Conservation (phyloP, 2,113 vertebrate species). For the Crotalus horridus region DNA sequence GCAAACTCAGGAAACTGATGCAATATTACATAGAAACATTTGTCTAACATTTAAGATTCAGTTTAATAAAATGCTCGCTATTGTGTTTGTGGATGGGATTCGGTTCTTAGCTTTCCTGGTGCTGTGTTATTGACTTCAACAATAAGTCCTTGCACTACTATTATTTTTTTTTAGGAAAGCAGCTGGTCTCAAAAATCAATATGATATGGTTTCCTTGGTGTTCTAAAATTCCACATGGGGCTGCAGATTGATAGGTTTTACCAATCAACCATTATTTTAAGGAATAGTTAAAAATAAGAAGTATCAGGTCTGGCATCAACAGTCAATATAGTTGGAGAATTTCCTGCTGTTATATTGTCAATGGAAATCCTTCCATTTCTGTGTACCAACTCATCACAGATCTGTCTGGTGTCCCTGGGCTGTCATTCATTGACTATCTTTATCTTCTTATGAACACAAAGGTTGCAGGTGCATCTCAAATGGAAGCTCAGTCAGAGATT, state of each 20-base stretch:
- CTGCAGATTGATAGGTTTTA: background rate
- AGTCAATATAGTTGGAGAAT: background rate
- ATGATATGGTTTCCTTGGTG: background rate
- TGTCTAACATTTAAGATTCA: background rate
- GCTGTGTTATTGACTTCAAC: background rate
- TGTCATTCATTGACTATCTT: background rate
- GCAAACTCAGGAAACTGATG: background rate
- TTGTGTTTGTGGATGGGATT: background rate
- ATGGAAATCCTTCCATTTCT: background rate
- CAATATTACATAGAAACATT: background rate
- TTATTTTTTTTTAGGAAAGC: background rate
- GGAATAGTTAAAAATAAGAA: background rate
- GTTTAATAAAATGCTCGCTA: background rate
- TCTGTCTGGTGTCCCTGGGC: background rate
- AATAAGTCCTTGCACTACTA: background rate
- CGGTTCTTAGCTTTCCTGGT: background rate
- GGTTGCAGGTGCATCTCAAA: background rate
- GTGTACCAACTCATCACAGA: background rate
- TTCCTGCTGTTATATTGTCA: background rate
- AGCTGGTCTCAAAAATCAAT: background rate
- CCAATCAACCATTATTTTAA: background rate
- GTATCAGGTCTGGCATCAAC: background rate
- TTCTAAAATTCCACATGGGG: background rate
- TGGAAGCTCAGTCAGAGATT: background rate
- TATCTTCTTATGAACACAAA: background rate